Conservation (phyloP, 2,113 vertebrate species). For the Podiceps cristatus region DNA sequence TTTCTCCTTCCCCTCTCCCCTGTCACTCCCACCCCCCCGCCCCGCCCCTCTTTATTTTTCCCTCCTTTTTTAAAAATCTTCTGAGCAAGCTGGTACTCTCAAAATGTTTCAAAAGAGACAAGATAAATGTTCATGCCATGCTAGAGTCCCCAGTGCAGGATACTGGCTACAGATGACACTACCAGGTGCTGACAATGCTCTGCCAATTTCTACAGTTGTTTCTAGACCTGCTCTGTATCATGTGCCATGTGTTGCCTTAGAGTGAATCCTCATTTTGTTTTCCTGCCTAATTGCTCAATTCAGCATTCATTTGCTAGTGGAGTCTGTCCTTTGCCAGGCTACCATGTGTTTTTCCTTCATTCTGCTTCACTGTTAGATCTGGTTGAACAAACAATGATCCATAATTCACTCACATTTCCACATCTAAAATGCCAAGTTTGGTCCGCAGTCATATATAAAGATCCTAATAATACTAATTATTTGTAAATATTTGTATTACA, state of each 20-base stretch:
- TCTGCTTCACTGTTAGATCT: not conserved
- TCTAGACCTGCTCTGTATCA: not conserved
- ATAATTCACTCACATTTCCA: not conserved
- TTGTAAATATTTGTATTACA: not conserved
- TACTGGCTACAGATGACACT: not conserved
- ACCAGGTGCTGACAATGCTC: not conserved
- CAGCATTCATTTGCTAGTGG: not conserved
- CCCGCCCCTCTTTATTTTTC: too few relatives aligned
- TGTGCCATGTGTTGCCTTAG: not conserved
- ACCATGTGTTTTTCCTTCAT: not conserved
- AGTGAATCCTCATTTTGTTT: not conserved
- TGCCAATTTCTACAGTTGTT: constrained; percentile 20
- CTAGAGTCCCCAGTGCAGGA: not conserved
- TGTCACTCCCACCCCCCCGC: too few relatives aligned
- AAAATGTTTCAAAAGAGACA: not conserved
- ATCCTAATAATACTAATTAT: not conserved
- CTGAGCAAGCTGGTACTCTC: not conserved
- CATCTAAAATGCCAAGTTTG: not conserved
- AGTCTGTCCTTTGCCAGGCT: constrained; percentile 5
- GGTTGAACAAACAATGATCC: not conserved
- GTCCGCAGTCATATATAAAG: not conserved
- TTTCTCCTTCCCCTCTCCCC: not conserved
- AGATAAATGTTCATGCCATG: not conserved
- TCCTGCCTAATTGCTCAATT: constrained; percentile 31
- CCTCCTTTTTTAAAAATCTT: not conserved